phyloP scores from a whole-genome alignment of 2,888 invertebrate species.

The Lathronympha strigana region DNA sequence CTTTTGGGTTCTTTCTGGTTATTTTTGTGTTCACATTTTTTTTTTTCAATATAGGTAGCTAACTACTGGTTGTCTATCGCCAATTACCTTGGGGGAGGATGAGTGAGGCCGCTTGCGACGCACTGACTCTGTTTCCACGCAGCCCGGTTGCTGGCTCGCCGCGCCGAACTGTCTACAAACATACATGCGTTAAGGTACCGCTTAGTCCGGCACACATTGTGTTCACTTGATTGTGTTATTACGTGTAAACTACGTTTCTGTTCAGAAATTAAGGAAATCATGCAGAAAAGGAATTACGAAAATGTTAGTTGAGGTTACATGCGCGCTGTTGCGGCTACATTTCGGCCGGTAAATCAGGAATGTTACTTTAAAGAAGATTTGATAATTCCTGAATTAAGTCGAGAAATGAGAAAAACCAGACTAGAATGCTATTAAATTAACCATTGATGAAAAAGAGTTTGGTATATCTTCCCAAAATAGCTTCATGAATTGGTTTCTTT shows the following conservation, averaged over 20 bases:
- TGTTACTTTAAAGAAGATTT: background rate
- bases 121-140: conserved; percentile 94
- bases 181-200: conserved; percentile 87
- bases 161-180: conserved; percentile 95
- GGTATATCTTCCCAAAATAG: too few relatives aligned
- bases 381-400: background rate
- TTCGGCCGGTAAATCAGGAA: too few relatives aligned
- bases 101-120: conserved; percentile 88
- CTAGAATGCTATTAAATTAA: too few relatives aligned
- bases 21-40: too few relatives aligned
- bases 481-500: background rate
- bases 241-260: conserved; percentile 13
- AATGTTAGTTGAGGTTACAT: too few relatives aligned
- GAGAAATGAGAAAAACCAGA: too few relatives aligned
- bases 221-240: conserved; percentile 38
- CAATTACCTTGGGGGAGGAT: conserved; percentile 75
- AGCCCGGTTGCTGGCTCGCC: conserved; percentile 92
- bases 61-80: too few relatives aligned
- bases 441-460: too few relatives aligned
- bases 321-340: too few relatives aligned
- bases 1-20: too few relatives aligned
- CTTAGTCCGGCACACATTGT: conserved; percentile 55
- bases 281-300: background rate
- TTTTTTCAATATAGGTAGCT: too few relatives aligned
- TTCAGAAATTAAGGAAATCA: conserved; percentile 5